Base-by-base conservation (phyloP, 53 echinoderm and acorn worm species). In the Echinometra lucunter region DNA sequence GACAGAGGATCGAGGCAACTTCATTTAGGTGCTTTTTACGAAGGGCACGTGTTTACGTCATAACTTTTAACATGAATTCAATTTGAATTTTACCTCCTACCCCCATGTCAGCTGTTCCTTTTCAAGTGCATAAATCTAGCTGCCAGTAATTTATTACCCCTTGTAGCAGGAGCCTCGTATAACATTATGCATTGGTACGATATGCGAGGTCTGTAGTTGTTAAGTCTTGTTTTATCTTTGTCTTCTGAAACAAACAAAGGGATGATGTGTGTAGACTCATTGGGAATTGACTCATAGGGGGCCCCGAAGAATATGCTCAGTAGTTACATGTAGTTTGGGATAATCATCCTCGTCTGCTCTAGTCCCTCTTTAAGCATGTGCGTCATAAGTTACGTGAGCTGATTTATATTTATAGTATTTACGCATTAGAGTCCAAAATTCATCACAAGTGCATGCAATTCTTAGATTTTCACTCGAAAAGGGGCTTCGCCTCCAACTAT, bases 321-420 rank as follows among this genome's bases (percentile, higher is more conserved):
- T 47, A 85, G 49, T 85, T 40, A 58, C 56, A n/a, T n/a, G n/a
- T 49, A 81, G 85, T 85, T 85, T 85, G n/a, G 85, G 49, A 28
- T 85, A 85, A 85, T 85, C 47, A 49, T n/a, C 10, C 27, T 47
- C 49, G 53, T 85, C 85, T 85, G 85, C 5, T 28, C 27, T 9
- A 47, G 27, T 8, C 49, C 85, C 85, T 85, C 85, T n/a, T 1
- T 30, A 19, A 23, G 32, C 49, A 47, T 47, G n/a, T 85, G 13
- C 85, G 85, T 85, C 85, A 85, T 85, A 47, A 85, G 7, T n/a
- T 85, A 85, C 85, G 85, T 49, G 85, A n/a, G 53, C 30, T 85
- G 53, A 85, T 85, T 49, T 85, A 85, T 85, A n/a, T 85, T 45
- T 85, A 18, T n/a, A 21, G 18, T 72, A 34, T 72, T 32, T 72